Percentiles rank a stretch among this genome's conserved stretches.
These are phyloP conservation scores for Argyrosomus regius DNA, from an alignment of 2,797 vertebrate species.

Conservation along the genomic window DNA sequence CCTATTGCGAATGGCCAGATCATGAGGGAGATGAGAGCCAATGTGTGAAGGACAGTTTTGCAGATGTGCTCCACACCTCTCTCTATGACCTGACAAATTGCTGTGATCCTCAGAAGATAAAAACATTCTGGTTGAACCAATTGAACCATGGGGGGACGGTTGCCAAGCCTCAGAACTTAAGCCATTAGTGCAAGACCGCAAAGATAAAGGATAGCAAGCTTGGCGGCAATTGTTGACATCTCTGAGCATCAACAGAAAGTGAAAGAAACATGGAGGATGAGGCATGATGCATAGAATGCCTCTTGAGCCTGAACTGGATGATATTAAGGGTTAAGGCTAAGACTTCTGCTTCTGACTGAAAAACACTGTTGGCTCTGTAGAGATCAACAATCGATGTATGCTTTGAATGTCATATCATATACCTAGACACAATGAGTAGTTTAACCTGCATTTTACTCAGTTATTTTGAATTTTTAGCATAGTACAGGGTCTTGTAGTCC, in stretches of 20 bases:
- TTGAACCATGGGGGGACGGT: not conserved
- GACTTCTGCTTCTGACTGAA: not conserved
- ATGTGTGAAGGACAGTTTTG: not conserved
- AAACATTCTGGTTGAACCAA: conserved; percentile 1
- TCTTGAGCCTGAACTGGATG: conserved; percentile 5
- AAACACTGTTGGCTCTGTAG: not conserved
- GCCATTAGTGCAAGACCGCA: not conserved
- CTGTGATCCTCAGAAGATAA: not conserved
- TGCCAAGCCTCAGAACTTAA: not conserved
- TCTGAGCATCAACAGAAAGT: not conserved
- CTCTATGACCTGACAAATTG: not conserved
- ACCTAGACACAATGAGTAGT: not conserved
- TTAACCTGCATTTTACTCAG: not conserved
- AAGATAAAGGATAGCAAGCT: not conserved
- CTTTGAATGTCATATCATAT: not conserved
- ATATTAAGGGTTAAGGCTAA: not conserved
- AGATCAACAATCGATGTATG: not conserved
- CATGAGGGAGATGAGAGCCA: not conserved
- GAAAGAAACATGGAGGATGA: not conserved
- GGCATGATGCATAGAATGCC: not conserved
- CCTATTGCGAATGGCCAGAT: no score
- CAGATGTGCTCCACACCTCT: not conserved
- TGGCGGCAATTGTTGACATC: not conserved
- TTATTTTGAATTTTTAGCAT: not conserved
- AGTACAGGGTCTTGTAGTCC: no score